Evolutionary conservation across 2,888 invertebrate genomes (phyloP), one percentile per base, ranked within the genome.

Genomic region (Sepioteuthis lessoniana): DNA sequence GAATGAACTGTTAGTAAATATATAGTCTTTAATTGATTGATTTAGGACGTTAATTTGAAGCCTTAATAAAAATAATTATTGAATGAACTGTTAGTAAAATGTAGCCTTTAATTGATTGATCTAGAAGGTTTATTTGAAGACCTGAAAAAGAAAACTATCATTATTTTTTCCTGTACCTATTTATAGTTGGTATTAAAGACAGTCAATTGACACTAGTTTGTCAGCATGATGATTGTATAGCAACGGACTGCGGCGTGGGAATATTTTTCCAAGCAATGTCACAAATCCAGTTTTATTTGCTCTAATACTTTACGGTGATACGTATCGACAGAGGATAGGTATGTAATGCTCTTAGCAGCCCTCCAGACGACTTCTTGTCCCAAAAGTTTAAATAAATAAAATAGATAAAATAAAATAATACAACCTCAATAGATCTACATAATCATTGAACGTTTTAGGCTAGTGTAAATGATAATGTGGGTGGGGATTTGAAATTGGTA

Each of bases 251-350:
- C n/a, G n/a, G 76, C 76, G 76, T 76, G 76, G 76, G 76, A 76
- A 76, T 76, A n/a, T 35, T 8, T 35, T n/a, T 76, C n/a, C 76
- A 76, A 16, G n/a, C n/a, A 4, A n/a, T 76, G 35, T n/a, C 76
- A 76, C 76, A 76, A 76, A 76, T 76, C 76, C 76, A 76, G 76
- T 76, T 76, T 76, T 76, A n/a, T 76, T n/a, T n/a, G 76, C 76
- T n/a, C 31, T 31, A 60, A 60, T 60, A 31, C 25, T 21, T 60
- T 76, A 76, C 76, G 16, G n/a, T n/a, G n/a, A 76, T 76, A 76
- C 8, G 35, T n/a, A 35, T 76, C 35, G n/a, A 76, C n/a, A 76
- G n/a, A n/a, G 76, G 35, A 76, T 76, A 76, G 76, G n/a, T 35
- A 76, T 35, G n/a, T 10, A 10, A 76, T 0, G 19, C n/a, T 35